Base-by-base conservation (phyloP, 2,888 invertebrate genomes). In the Piscicola geometra region DNA sequence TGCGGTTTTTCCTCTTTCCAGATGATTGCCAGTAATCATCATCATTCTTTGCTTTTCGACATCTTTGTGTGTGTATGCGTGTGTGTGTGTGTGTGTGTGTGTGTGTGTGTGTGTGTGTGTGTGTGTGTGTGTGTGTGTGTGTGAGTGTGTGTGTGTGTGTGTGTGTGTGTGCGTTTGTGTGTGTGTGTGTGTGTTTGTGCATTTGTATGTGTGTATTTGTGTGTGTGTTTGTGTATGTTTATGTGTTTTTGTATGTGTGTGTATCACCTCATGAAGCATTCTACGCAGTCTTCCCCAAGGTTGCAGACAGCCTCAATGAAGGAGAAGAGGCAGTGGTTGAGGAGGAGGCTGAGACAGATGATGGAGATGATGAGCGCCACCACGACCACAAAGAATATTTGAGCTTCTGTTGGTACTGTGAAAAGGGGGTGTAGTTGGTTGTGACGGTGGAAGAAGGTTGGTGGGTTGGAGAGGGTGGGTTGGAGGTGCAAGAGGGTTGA, bases 1-100 rank as follows among this genome's bases (percentile, higher is more conserved):
- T 56, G 5, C 25, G 3, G 33, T 28, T n/a, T 32, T 32, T 35
- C 67, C 30, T 32, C 67, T 67, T 67, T 3, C 67, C 35, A 32
- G n/a, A 28, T 32, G 33, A 9, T 30, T 67, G 15, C 2, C 12
- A 32, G 33, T 67, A 18, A 5, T 35, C 32, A 5, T 33, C 32
- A 35, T 32, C 12, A 32, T 12, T 30, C 30, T 33, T 33, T 9
- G 18, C 28, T 32, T 32, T 67, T 32, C 18, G 12, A 67, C 30
- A n/a, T 76, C 71, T 56, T 9, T 56, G 60, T 56, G 60, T 56
- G 60, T 56, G 60, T 56, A n/a, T 56, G 60, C n/a, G 60, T 56
- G 60, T 56, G 60, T 56, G 60, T 56, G 60, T 56, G 60, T 56
- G 60, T 56, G 60, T 56, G 60, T 56, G 60, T 56, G 60, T 56